A percentile compares a stretch with the other conserved stretches of the same genome.
phyloP scores from a whole-genome alignment of 2,113 vertebrate species.

The Plestiodon gilberti region DNA sequence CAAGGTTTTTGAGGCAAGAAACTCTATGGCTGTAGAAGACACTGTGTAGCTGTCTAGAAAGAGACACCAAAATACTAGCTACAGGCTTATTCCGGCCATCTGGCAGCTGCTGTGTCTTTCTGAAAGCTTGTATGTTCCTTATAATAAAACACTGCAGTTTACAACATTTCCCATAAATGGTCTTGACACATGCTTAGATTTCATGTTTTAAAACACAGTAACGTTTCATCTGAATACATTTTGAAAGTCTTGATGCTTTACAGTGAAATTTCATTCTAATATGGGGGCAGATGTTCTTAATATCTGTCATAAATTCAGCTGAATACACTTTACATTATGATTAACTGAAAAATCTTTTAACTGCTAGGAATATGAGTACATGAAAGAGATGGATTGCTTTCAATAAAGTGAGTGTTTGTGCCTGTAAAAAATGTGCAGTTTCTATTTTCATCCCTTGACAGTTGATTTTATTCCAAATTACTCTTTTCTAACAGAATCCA shows the following conservation, averaged over 20 bases:
- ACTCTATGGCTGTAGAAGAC: not conserved
- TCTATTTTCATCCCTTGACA: slow-evolving; percentile 41
- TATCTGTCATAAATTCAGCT: slow-evolving; percentile 52
- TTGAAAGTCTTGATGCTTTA: slow-evolving; percentile 57
- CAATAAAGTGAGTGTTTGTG: slow-evolving; percentile 44
- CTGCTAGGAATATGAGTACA: slow-evolving; percentile 11
- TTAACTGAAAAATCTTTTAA: slow-evolving; percentile 54
- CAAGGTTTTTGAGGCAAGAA: not conserved
- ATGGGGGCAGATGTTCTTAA: slow-evolving; percentile 51
- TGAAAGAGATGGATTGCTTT: slow-evolving; percentile 41
- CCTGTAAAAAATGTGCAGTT: slow-evolving; percentile 41
- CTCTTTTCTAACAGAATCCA: not conserved
- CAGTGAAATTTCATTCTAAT: slow-evolving; percentile 38
- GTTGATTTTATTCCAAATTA: slow-evolving; percentile 7
- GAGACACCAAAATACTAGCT: slow-evolving; percentile 32
- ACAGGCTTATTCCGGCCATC: slow-evolving; percentile 14
- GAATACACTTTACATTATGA: slow-evolving; percentile 50
- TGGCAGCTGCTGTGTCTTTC: slow-evolving; percentile 20
- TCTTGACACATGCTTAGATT: slow-evolving; percentile 55
- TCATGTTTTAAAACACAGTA: slow-evolving; percentile 54
- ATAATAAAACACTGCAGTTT: slow-evolving; percentile 36
- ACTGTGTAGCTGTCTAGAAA: not conserved
- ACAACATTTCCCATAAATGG: slow-evolving; percentile 27
- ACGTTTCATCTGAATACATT: slow-evolving; percentile 42
- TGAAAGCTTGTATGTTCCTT: slow-evolving; percentile 25